Conservation (phyloP, 1,140 invertebrate genomes). For the Leptonema lineaticorne region DNA sequence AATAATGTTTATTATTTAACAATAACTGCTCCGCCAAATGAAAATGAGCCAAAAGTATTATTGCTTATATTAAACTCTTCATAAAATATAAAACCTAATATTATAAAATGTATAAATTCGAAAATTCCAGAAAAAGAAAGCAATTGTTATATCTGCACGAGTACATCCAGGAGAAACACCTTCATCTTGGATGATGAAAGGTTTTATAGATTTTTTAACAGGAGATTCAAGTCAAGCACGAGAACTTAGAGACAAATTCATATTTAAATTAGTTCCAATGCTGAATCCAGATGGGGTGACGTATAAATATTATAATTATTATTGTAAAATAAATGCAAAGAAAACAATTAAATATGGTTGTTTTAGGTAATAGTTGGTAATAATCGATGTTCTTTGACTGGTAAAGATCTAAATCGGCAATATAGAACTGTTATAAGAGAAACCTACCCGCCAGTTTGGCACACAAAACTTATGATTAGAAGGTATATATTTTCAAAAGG, state of each 20-base stretch:
- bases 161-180: constrained; percentile 97
- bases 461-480: constrained; percentile 85
- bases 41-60: constrained; percentile 57
- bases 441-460: constrained; percentile 91
- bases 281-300: constrained; percentile 91
- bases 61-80: no score
- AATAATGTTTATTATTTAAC: constrained; percentile 93
- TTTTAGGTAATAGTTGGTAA: constrained; percentile 80
- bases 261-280: constrained; percentile 96
- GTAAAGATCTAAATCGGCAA: constrained; percentile 85
- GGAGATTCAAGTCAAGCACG: constrained; percentile 75
- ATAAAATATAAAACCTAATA: not conserved
- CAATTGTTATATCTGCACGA: constrained; percentile 83
- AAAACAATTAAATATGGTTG: not conserved
- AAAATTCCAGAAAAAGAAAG: constrained; percentile 68
- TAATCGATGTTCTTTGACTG: constrained; percentile 84
- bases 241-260: constrained; percentile 87
- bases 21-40: constrained; percentile 70
- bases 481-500: constrained; percentile 58
- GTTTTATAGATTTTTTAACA: constrained; percentile 87
- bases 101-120: not conserved
- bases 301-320: constrained; percentile 33
- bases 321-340: not conserved
- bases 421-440: constrained; percentile 86
- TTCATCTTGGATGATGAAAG: constrained; percentile 96